These are phyloP conservation scores for Osmerus eperlanus DNA, from an alignment of 2,113 vertebrate species.

Conservation along the genomic window DNA sequence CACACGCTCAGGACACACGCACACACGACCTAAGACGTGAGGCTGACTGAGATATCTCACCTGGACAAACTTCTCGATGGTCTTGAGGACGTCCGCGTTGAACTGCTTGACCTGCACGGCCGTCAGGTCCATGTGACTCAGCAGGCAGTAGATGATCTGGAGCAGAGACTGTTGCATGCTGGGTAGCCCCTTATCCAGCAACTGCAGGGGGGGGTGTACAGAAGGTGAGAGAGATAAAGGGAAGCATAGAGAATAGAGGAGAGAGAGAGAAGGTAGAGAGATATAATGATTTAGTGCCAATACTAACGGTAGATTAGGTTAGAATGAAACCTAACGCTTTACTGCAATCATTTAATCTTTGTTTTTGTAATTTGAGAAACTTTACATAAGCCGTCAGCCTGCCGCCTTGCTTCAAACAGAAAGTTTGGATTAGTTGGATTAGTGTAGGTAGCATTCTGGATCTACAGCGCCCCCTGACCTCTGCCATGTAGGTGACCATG, in stretches of 20 bases:
- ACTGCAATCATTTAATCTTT: neutral
- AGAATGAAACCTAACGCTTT: neutral
- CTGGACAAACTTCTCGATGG: conserved; percentile 96
- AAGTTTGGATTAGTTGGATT: neutral
- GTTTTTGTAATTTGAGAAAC: too few species aligned
- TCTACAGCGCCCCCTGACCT: conserved; percentile 68
- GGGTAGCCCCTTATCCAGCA: conserved; percentile 95
- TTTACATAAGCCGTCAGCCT: too few species aligned
- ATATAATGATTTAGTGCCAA: neutral
- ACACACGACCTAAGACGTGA: neutral
- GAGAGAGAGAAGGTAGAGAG: neutral
- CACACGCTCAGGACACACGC: neutral
- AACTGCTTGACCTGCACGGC: conserved; percentile 91
- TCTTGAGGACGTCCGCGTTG: conserved; percentile 93
- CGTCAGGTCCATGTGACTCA: conserved; percentile 94
- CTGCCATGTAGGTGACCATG: conserved; percentile 95
- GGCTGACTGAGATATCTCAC: conserved; percentile 62
- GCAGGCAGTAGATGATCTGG: conserved; percentile 94
- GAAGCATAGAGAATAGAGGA: neutral
- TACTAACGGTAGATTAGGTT: neutral
- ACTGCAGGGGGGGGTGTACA: conserved; percentile 67
- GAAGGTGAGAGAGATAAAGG: too few species aligned
- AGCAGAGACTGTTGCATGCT: conserved; percentile 95
- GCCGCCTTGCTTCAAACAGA: too few species aligned
- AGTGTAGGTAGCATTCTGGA: neutral